Evolutionary conservation across 2,113 vertebrate genomes (phyloP).

Genomic region (Pangasianodon gigas): DNA sequence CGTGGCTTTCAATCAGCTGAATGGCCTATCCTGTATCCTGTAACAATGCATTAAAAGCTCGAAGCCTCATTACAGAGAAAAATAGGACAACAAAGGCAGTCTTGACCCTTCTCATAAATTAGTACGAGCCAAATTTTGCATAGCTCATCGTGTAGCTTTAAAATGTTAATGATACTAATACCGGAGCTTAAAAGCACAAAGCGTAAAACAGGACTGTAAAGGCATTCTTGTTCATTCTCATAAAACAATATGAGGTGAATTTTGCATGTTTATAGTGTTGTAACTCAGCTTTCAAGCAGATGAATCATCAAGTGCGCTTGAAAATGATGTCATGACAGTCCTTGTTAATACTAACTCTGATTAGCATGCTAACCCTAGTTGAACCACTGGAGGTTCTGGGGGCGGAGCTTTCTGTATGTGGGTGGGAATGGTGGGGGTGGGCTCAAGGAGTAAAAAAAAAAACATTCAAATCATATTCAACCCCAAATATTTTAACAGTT

Average conservation of each 20-base stretch:
- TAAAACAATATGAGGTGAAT: not conserved
- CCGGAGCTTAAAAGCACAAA: not conserved
- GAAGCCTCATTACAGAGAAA: not conserved
- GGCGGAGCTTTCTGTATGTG: not conserved
- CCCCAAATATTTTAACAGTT: not conserved
- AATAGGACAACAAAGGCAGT: not conserved
- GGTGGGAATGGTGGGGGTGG: not conserved
- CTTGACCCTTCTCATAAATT: too few relatives aligned
- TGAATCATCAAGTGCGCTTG: not conserved
- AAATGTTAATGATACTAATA: not conserved
- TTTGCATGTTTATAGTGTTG: not conserved
- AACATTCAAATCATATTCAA: not conserved
- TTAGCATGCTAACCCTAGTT: not conserved
- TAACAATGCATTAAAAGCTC: not conserved
- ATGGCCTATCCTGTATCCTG: too few relatives aligned
- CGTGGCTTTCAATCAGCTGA: not conserved
- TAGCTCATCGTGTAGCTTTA: not conserved
- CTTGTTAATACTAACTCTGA: not conserved
- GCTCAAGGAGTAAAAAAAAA: not conserved
- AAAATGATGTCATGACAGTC: not conserved
- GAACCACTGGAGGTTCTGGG: not conserved
- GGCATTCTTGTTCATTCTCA: not conserved
- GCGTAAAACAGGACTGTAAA: not conserved
- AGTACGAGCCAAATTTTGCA: not conserved
- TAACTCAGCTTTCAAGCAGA: not conserved